These are phyloP conservation scores for Hypsopygia costalis DNA, from an alignment of 2,888 invertebrate species.

Conservation along the genomic window DNA sequence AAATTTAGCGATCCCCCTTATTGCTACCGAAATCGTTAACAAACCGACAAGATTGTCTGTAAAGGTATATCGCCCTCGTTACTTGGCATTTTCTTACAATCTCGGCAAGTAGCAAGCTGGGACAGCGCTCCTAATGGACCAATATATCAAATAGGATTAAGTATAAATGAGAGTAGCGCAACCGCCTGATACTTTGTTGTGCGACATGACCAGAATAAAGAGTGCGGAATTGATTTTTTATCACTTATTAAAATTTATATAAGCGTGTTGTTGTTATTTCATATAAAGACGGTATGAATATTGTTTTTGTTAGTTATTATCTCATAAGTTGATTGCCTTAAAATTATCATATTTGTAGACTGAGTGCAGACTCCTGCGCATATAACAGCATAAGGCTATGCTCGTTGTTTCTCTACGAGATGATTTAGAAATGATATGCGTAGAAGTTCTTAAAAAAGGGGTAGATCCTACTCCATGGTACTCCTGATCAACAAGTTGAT, in stretches of 20 bases:
- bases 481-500: too few relatives aligned
- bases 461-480: too few relatives aligned
- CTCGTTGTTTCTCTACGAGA: too few relatives aligned
- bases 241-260: slow-evolving; percentile 18
- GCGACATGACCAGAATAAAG: slow-evolving; percentile 57
- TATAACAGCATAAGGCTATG: too few relatives aligned
- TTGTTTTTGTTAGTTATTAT: too few relatives aligned
- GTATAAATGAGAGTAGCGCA: slow-evolving; percentile 66
- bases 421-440: too few relatives aligned
- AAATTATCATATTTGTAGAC: too few relatives aligned
- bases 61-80: slow-evolving; percentile 47
- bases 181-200: slow-evolving; percentile 58
- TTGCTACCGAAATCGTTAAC: slow-evolving; percentile 2
- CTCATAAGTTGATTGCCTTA: too few relatives aligned
- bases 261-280: neutral
- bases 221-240: slow-evolving; percentile 39
- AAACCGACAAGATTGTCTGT: slow-evolving; percentile 30
- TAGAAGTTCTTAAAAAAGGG: too few relatives aligned
- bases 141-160: slow-evolving; percentile 76
- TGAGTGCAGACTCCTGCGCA: too few relatives aligned
- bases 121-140: slow-evolving; percentile 69
- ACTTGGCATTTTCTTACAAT: slow-evolving; percentile 63
- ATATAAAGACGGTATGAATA: too few relatives aligned
- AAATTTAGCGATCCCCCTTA: neutral
- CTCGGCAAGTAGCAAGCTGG: slow-evolving; percentile 50